phyloP scores from a whole-genome alignment of 30 jellyfish, hydroid and myxozoan species.

The Morbakka virulenta region DNA sequence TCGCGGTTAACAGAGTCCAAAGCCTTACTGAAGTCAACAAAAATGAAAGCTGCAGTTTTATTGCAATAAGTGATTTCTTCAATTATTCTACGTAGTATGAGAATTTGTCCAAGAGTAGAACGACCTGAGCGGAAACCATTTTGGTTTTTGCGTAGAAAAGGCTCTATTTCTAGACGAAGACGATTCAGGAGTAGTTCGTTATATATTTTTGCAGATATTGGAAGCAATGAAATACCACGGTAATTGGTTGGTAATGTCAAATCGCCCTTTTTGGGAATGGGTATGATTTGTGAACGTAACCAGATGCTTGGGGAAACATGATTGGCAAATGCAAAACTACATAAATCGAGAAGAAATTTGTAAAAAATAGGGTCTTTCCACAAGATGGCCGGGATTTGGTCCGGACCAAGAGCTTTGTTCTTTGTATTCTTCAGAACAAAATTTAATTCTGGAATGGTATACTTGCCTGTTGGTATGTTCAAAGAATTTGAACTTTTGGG shows the following conservation, averaged over 20 bases:
- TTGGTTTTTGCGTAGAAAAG: conserved; percentile 28
- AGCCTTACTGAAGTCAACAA: conserved; percentile 32
- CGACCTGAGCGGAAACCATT: conserved; percentile 30
- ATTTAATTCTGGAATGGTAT: background rate
- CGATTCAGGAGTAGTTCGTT: conserved; percentile 24
- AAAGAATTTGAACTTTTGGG: background rate
- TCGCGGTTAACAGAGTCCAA: conserved; percentile 29
- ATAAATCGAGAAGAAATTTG: background rate
- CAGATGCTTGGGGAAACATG: background rate
- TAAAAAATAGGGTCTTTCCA: background rate
- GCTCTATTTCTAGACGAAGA: conserved; percentile 11
- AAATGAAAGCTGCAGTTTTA: background rate
- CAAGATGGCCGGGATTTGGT: background rate
- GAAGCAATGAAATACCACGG: conserved; percentile 13
- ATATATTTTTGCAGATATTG: conserved; percentile 39
- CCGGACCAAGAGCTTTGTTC: background rate
- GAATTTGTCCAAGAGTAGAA: conserved; percentile 25
- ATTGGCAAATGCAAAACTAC: background rate
- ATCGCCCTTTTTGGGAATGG: conserved; percentile 11
- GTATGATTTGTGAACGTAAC: background rate
- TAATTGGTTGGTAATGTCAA: conserved; percentile 15
- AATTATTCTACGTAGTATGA: conserved; percentile 20
- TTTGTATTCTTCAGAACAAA: background rate
- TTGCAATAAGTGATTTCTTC: conserved; percentile 1
- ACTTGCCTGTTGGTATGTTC: background rate